Conservation (phyloP, 2,888 invertebrate species). For the Aphelenchoides bicaudatus region DNA sequence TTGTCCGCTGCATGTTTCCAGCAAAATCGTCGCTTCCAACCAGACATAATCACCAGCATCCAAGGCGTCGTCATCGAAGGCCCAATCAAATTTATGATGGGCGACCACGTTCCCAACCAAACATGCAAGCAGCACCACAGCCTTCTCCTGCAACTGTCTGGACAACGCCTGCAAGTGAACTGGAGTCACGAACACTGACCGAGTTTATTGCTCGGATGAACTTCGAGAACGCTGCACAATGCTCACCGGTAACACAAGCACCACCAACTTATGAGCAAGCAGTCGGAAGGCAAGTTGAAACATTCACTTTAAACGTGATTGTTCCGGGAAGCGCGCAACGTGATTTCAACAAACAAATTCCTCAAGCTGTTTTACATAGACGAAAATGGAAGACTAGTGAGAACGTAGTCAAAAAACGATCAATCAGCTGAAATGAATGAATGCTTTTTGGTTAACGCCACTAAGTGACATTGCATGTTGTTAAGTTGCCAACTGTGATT, state of each 20-base stretch:
- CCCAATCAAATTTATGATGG: conserved; percentile 2
- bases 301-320: no score
- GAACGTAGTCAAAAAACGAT: no score
- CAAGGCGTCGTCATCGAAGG: not conserved
- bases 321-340: no score
- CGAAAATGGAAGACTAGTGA: not conserved
- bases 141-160: not conserved
- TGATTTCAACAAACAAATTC: not conserved
- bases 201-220: conserved; percentile 1
- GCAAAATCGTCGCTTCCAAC: not conserved
- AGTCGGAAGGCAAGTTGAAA: not conserved
- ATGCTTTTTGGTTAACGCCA: no score
- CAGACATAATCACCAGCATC: no score
- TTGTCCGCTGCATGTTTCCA: conserved; percentile 12
- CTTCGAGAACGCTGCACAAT: no score
- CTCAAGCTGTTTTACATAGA: not conserved
- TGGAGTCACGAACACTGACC: not conserved
- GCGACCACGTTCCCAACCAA: not conserved
- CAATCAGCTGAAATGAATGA: no score
- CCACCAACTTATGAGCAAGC: conserved; percentile 6
- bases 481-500: no score
- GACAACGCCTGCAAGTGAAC: conserved; percentile 6
- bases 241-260: no score
- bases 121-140: no score
- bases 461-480: no score